Base-by-base conservation (phyloP, 2,888 invertebrate genomes). In the Drosophila pegasa region DNA sequence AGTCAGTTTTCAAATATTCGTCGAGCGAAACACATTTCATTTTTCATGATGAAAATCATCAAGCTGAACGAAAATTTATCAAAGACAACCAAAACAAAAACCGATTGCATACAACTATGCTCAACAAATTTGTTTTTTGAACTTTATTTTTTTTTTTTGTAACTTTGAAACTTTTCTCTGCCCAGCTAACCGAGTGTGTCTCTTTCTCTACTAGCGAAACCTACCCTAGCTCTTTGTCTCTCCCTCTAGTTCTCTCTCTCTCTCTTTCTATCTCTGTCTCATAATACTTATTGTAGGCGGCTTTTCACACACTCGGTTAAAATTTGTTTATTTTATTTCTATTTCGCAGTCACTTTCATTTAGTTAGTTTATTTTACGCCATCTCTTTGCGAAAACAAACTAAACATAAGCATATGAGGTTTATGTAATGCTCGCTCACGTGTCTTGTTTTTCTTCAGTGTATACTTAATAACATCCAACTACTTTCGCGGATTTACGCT, bases 401-500 rank as follows among this genome's bases (percentile, higher is more conserved):
- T 10, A 14, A 16, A 25, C 22, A 16, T 10, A 14, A 16, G 18
- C 22, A 16, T 29, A 29, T 33, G 33, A 67, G 71, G 78, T 79
- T 84, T 88, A 84, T 82, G 86, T 71, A 89, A 84, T 69, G 54
- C 47, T 27, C 55, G 59, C 62, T 40, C 43, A 38, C 29, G 63
- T 45, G 43, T 29, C 43, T 75, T 57, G 58, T 38, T 41, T 71
- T 65, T 45, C 35, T 59, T 73, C 67, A 70, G 57, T 71, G 66
- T 76, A 41, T 45, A 61, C 71, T 73, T 88, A 67, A 75, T 69
- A 70, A 71, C 48, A 68, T 63, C 59, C 50, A 60, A 60, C 33
- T 68, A 47, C 79, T 75, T 82, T 84, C 80, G 80, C 88, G 89
- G 88, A 87, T 89, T 87, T 85, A 79, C 90, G 90, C 90, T 78